Base-by-base conservation (phyloP, 1,140 invertebrate species). In the Sitobion miscanthi region DNA sequence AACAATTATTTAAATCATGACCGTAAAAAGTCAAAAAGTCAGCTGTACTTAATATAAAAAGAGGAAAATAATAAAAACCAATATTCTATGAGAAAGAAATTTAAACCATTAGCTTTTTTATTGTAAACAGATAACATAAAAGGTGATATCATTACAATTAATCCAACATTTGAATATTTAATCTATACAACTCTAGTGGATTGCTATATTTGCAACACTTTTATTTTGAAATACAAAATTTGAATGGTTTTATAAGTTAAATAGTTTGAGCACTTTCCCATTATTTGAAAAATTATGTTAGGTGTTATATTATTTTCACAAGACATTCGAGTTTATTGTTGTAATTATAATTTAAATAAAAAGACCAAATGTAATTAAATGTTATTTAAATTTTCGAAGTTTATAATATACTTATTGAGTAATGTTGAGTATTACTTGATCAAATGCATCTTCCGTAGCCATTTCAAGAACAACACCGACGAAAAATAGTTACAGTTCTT, bases 401-500 rank as follows among this genome's bases (percentile, higher is more conserved):
- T 38, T 21, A 83, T 9, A 35, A 82, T 21, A 83, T 38, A 38
- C 20, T 38, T 38, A 38, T 9, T 82, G 20, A 6, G 1, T 52
- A 52, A 88, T 20, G 20, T 83, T 47, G 38, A 5, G 0, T 49
- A 54, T 86, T 93, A 93, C 91, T 82, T 93, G 91, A 86, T 93
- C 91, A 21, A 86, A 93, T 30, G 17, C 38, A 85, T 93, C 91
- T 52, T 93, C 91, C 0, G 77, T 30, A 42, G 91, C 91, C 91
- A 93, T 93, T 57, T 54, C 49, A 62, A 90, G 30, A 47, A 30
- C 6, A 42, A 45, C 23, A 45, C 30, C 0, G 52, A 77, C 62
- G 20, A n/a, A 17, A 54, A 54, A 54, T 54, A 54, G 52, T 23
- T 21, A 7, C 21, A 77, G 14, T 77, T 77, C 14, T 69, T 77